Evolutionary conservation across 2,888 invertebrate species (phyloP), one percentile per base, ranked within the genome.

Genomic region (Tetramorium bicarinatum): DNA sequence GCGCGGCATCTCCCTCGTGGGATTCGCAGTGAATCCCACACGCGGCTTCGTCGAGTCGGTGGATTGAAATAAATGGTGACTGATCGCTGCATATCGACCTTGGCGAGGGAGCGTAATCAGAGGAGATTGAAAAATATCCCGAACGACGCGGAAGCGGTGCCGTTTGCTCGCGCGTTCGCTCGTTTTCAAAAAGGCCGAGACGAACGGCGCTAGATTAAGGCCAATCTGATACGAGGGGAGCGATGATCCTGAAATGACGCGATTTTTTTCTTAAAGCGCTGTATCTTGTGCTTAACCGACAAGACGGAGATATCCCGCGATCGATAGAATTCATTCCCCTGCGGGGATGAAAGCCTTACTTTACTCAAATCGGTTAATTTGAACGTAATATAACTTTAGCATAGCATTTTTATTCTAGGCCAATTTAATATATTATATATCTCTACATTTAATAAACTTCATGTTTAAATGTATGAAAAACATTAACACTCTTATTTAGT

Each of bases 181-280:
- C 59, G n/a, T 44, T 71, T 75, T 67, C 59, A 8, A 74, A 81
- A 85, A 72, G 52, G 21, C 9, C 7, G 56, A 67, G 79, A 84
- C 77, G 61, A 85, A 88, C 75, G 77, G 52, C 59, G 77, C 83
- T 72, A 77, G 69, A 74, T 74, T 71, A 79, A 67, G 77, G 64
- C 64, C 49, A 64, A 82, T 86, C 76, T 71, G 86, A 82, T 82
- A 61, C 21, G 62, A 62, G 18, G 77, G 61, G 77, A 64, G 75
- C 69, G 74, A 47, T 71, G 74, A 80, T 34, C n/a, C 44, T 13
- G 9, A 80, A 71, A 71, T 7, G 34, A 71, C 3, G 47, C 13
- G 13, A 38, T 71, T 54, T 77, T 44, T 64, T 21, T 11, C 38
- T 69, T 34, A 15, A 15, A 8, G 2, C 9, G 18, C 13, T 18